Evolutionary conservation across 2,888 invertebrate species (phyloP).

Genomic region (Clusia tigrina): DNA sequence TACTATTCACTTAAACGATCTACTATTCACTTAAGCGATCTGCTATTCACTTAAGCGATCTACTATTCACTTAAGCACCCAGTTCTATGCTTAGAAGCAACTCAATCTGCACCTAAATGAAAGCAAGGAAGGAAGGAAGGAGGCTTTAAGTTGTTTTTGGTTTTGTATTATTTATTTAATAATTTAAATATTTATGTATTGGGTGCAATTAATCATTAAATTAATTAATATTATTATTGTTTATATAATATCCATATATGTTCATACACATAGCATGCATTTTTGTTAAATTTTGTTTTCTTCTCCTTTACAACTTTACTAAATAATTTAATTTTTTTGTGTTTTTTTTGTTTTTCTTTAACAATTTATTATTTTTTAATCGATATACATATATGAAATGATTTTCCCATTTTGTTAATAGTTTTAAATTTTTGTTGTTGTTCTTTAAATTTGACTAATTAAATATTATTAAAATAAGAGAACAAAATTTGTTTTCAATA

Average conservation of each 20-base stretch:
- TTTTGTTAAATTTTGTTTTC: conserved; percentile 36
- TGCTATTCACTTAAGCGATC: too few species aligned
- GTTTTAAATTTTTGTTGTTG: conserved; percentile 3
- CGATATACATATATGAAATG: conserved; percentile 22
- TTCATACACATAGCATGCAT: conserved; percentile 43
- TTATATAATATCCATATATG: conserved; percentile 59
- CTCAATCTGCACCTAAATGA: too few species aligned
- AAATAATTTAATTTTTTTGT: conserved; percentile 10
- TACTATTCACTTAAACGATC: too few species aligned
- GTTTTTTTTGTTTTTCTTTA: conserved; percentile 12
- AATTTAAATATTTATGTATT: conserved; percentile 60
- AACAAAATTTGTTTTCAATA: conserved; percentile 10
- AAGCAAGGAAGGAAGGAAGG: too few species aligned
- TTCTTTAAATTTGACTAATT: conserved; percentile 3
- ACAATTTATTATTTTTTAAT: conserved; percentile 1
- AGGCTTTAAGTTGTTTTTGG: conserved; percentile 34
- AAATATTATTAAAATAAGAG: not conserved
- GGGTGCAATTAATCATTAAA: conserved; percentile 63
- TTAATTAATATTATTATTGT: conserved; percentile 61
- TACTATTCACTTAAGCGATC: too few species aligned
- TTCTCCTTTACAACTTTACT: conserved; percentile 28
- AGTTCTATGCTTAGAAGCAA: too few species aligned
- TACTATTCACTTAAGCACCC: too few species aligned
- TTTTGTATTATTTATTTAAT: conserved; percentile 53
- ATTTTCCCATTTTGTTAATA: conserved; percentile 18